Percentiles rank a stretch among this genome's conserved stretches.
Evolutionary conservation across 2,888 invertebrate species (phyloP).

Genomic region (Melitaea athalia): DNA sequence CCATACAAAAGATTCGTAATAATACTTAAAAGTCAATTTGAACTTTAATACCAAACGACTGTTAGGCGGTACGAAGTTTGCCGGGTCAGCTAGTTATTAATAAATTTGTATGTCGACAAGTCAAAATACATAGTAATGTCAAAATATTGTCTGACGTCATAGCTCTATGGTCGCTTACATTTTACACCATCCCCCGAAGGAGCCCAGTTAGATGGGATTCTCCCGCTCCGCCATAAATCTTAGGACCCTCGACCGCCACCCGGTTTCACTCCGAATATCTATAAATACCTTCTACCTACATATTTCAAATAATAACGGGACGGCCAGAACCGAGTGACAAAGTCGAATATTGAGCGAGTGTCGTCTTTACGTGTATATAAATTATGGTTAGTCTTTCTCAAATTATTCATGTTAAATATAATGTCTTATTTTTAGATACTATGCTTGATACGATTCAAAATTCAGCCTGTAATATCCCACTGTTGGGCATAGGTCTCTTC

Average conservation of each 20-base stretch:
- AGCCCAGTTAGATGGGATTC: slow-evolving; percentile 80
- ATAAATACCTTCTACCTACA: slow-evolving; percentile 78
- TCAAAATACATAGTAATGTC: background rate
- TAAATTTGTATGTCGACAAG: no score
- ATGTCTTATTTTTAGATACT: no score
- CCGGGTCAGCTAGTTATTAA: no score
- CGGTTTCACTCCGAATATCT: slow-evolving; percentile 80
- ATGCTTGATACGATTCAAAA: no score
- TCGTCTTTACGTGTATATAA: slow-evolving; percentile 25
- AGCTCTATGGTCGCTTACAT: slow-evolving; percentile 7
- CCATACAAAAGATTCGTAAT: no score
- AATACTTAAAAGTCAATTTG: no score
- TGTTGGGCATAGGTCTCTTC: no score
- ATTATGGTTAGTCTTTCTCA: no score
- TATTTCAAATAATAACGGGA: slow-evolving; percentile 79
- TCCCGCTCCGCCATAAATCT: slow-evolving; percentile 81
- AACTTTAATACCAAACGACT: no score
- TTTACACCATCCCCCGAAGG: slow-evolving; percentile 51
- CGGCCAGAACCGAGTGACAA: slow-evolving; percentile 56
- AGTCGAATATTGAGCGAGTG: slow-evolving; percentile 48
- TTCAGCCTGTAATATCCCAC: no score
- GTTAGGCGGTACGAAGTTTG: no score
- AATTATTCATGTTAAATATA: background rate
- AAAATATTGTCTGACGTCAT: background rate
- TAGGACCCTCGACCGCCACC: slow-evolving; percentile 81